Base-by-base conservation (phyloP, 2,888 invertebrate genomes). In the Cantharis flavilabris region DNA sequence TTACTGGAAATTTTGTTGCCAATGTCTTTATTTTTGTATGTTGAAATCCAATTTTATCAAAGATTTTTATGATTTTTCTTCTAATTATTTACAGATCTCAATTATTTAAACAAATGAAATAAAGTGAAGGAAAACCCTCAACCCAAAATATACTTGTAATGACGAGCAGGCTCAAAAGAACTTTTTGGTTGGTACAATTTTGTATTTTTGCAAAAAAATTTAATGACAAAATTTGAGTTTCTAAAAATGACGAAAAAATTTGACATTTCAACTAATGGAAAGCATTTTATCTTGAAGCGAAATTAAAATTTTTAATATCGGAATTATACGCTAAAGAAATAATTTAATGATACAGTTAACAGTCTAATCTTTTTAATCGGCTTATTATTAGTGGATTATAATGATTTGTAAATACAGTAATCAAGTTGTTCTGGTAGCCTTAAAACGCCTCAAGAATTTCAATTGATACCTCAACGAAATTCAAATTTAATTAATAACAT, bases 361-460 rank as follows among this genome's bases (percentile, higher is more conserved):
- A 64, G 28, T 71, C 64, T 33, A 73, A 76, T 70, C 20, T 69
- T 30, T 71, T 70, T 71, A 76, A 70, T 73, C 70, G 65, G 18
- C 30, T 73, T 73, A 70, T 76, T 76, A 73, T 76, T 76, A 70
- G 20, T 65, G 73, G 72, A 73, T 75, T 72, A 72, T 77, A 75
- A 74, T 77, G 75, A 70, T 75, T 69, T 72, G 62, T 77, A 77
- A 77, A 74, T 75, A 77, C 64, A 33, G 71, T 74, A 74, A 77
- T 77, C 72, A 75, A 65, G 62, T 72, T 70, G 77, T 77, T 72
- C 69, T 65, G 65, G 73, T 72, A 49, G 49, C 49, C 7, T 72
- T 62, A 69, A 72, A 72, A 67, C 62, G 62, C 62, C 65, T 72
- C 10, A 16, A 33, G 26, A 69, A 72, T 33, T 69, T 62, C 49